These are phyloP conservation scores for Ifrita kowaldi DNA, from an alignment of 2,113 vertebrate genomes.

Conservation along the genomic window DNA sequence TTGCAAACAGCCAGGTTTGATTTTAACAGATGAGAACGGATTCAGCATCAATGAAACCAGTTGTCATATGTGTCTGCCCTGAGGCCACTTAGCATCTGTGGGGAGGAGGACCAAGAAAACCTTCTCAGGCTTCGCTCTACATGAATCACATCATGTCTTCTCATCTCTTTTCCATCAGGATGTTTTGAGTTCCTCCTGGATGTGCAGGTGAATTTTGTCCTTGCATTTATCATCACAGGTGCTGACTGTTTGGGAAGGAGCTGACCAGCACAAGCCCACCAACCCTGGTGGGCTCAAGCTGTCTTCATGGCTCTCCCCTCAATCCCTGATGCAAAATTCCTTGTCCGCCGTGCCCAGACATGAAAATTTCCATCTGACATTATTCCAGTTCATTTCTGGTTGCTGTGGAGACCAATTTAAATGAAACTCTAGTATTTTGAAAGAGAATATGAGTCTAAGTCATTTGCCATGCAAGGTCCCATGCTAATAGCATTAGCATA, in stretches of 20 bases:
- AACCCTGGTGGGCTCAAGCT: background rate
- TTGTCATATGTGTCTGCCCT: background rate
- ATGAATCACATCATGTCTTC: background rate
- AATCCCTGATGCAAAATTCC: background rate
- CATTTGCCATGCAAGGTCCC: conserved; percentile 47
- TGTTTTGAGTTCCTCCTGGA: background rate
- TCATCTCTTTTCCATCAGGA: background rate
- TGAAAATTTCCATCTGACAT: background rate
- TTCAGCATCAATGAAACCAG: background rate
- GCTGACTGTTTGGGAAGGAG: background rate
- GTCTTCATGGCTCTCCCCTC: background rate
- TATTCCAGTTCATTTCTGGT: conserved; percentile 18
- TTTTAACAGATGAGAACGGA: background rate
- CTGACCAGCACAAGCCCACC: background rate
- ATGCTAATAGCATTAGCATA: conserved; percentile 56
- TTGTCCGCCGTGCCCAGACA: background rate
- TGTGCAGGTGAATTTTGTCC: background rate
- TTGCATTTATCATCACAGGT: background rate
- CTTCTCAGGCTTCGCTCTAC: background rate
- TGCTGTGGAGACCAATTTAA: conserved; percentile 59
- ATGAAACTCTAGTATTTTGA: conserved; percentile 57
- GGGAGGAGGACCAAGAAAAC: background rate
- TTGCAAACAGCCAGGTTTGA: background rate
- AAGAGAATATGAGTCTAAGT: conserved; percentile 40
- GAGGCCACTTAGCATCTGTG: background rate